Evolutionary conservation across 2,888 invertebrate species (phyloP), one percentile per base, ranked within the genome.

Genomic region (Seladonia tumulorum): DNA sequence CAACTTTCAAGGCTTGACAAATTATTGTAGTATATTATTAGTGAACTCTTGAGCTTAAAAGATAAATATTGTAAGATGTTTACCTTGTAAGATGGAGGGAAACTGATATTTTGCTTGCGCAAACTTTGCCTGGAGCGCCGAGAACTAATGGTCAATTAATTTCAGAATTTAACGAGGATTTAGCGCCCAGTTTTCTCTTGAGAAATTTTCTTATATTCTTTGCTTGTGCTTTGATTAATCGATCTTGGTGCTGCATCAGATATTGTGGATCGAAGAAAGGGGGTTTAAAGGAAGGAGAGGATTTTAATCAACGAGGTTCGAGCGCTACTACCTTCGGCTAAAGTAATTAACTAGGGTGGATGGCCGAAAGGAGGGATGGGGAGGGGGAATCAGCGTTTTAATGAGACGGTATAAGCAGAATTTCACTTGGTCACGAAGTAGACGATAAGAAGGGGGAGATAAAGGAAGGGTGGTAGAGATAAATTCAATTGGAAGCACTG

Each of bases 401-500:
- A 68, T 72, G 60, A 42, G 74, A 57, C 29, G 39, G 71, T 29
- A 47, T 18, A 39, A 53, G 49, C 42, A 25, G 7, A 10, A 47
- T 63, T 63, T 60, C 35, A 39, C 42, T 76, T 63, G 22, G 25
- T 76, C 45, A 63, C 25, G 39, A 14, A 63, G 35, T 22, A 72
- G 72, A 29, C 47, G 66, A 66, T 35, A 42, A 47, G 47, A 66
- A 22, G 8, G 47, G 66, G 47, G 29, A 45, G 47, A 25, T 39
- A 25, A 47, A 76, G 76, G 22, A 76, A 49, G 76, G 76, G n/a
- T 49, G 47, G 63, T 29, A n/a, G 25, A 39, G 45, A 25, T 45
- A 25, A 29, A 60, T 63, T 18, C 49, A 72, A 72, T 22, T 47
- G 22, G 16, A 45, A 10, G 42, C 10, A 25, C 25, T 76, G 42